Conservation (phyloP, 2,113 vertebrate species). For the Xyliphius kryptos region DNA sequence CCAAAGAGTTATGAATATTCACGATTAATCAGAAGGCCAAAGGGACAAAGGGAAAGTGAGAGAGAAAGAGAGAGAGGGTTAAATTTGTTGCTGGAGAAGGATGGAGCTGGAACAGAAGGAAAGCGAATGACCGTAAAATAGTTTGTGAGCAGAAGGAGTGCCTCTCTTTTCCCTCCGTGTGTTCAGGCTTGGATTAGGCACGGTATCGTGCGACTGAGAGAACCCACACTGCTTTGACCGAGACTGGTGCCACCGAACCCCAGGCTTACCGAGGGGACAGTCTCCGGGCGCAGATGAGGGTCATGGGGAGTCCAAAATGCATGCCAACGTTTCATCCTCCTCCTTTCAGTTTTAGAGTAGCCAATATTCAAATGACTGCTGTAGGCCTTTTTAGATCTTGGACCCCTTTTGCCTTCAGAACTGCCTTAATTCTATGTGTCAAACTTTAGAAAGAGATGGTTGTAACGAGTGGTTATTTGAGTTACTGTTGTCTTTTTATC, state of each 20-base stretch:
- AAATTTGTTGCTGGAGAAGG: constrained; percentile 58
- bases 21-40: constrained; percentile 61
- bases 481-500: no score
- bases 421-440: no score
- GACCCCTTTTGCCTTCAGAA: no score
- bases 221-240: no score
- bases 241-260: constrained; percentile 55
- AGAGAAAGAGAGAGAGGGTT: constrained; percentile 70
- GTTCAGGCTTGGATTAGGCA: constrained; percentile 73
- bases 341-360: constrained; percentile 16
- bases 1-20: constrained; percentile 71
- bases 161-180: constrained; percentile 65
- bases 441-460: no score
- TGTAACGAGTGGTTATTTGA: no score
- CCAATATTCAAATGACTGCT: background rate
- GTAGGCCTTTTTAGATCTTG: no score
- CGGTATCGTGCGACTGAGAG: constrained; percentile 69
- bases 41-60: constrained; percentile 20
- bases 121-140: constrained; percentile 57
- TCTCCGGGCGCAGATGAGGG: constrained; percentile 41
- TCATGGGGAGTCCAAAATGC: constrained; percentile 19
- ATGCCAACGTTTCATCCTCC: constrained; percentile 24
- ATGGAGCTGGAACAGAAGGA: constrained; percentile 55
- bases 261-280: constrained; percentile 56
- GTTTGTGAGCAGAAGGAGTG: constrained; percentile 68